A percentile compares a stretch with the other conserved stretches of the same genome.
Evolutionary conservation across 2,888 invertebrate genomes (phyloP).

Genomic region (Euclidia mi): DNA sequence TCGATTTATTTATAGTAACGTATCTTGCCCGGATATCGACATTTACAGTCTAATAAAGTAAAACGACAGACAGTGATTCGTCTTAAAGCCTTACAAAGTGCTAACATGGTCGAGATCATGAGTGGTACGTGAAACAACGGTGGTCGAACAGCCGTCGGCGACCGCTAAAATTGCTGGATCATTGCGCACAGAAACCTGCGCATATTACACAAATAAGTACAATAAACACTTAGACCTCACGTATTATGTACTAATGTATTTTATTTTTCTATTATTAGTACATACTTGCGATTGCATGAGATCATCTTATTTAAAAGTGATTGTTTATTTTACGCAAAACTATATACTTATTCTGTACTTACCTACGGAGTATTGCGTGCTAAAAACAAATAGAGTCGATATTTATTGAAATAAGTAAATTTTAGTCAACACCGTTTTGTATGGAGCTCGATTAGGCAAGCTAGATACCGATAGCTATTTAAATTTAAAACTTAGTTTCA

Average conservation of each 20-base stretch:
- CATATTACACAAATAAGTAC: constrained; percentile 3
- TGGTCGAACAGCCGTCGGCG: too few relatives aligned
- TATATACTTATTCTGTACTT: too few relatives aligned
- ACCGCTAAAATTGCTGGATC: constrained; percentile 35
- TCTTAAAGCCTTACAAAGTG: background rate
- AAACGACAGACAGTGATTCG: too few relatives aligned
- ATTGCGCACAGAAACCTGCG: constrained; percentile 5
- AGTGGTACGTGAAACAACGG: constrained; percentile 20
- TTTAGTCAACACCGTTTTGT: constrained; percentile 22
- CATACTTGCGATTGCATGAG: too few relatives aligned
- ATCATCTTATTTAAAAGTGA: too few relatives aligned
- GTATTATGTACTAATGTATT: background rate
- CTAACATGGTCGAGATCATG: background rate
- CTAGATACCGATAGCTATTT: too few relatives aligned
- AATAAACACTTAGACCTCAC: background rate
- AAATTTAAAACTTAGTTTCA: constrained; percentile 7
- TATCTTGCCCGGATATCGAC: too few relatives aligned
- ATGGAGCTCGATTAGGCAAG: constrained; percentile 18
- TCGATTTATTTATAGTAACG: too few relatives aligned
- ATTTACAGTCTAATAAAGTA: too few relatives aligned
- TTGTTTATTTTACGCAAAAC: too few relatives aligned
- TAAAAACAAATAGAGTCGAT: constrained; percentile 32
- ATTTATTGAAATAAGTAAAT: constrained; percentile 37
- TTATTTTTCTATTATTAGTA: too few relatives aligned
- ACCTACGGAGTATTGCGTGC: constrained; percentile 40